These are phyloP conservation scores for Eriosoma lanigerum DNA, from an alignment of 1,140 invertebrate species.

Conservation along the genomic window DNA sequence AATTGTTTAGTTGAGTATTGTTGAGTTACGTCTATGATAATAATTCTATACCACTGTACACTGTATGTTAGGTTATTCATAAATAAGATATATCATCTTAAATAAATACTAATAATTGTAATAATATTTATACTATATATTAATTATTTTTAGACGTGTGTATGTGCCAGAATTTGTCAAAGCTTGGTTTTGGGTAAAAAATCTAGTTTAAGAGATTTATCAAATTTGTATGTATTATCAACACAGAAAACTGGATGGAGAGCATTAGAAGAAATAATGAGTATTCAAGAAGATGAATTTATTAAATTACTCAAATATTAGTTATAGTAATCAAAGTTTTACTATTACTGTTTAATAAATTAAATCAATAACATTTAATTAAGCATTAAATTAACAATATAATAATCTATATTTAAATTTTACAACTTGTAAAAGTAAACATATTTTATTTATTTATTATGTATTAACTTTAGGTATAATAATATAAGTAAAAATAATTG, in stretches of 20 bases:
- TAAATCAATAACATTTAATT: not conserved
- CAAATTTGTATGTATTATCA: slow-evolving; percentile 26
- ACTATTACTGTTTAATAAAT: not conserved
- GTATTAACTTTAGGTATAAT: too few relatives aligned
- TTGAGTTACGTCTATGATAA: too few relatives aligned
- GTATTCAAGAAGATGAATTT: not conserved
- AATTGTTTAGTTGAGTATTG: too few relatives aligned
- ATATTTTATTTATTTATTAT: too few relatives aligned
- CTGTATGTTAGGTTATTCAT: too few relatives aligned
- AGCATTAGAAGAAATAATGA: slow-evolving; percentile 10
- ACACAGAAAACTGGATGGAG: slow-evolving; percentile 19
- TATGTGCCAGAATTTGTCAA: slow-evolving; percentile 41
- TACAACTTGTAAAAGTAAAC: too few relatives aligned
- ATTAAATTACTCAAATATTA: slow-evolving; percentile 1
- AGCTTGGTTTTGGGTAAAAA: slow-evolving; percentile 39
- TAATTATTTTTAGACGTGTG: slow-evolving; percentile 18
- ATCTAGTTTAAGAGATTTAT: slow-evolving; percentile 35
- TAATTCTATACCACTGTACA: too few relatives aligned
- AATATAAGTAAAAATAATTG: too few relatives aligned
- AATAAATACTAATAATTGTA: too few relatives aligned
- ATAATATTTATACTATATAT: not conserved
- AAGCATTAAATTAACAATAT: not conserved
- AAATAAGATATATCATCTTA: too few relatives aligned
- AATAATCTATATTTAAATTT: too few relatives aligned
- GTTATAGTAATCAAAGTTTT: not conserved